Conservation (phyloP, 2,888 invertebrate species). For the Rhagonycha fulva region DNA sequence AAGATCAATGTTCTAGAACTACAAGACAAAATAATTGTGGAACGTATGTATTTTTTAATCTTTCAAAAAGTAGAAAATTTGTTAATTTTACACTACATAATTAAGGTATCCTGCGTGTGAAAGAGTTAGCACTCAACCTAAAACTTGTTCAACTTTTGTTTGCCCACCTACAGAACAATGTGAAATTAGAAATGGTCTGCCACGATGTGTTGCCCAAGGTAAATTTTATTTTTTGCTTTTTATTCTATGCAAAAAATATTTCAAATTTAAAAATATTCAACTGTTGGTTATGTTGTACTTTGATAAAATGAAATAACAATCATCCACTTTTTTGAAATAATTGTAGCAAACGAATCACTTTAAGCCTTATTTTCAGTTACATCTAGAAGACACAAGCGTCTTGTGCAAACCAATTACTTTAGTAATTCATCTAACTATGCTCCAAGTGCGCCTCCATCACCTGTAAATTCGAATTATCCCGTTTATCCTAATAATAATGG, state of each 20-base stretch:
- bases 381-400: neutral
- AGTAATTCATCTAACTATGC: neutral
- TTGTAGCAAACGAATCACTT: neutral
- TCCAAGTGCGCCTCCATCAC: neutral
- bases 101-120: slow-evolving; percentile 52
- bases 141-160: slow-evolving; percentile 48
- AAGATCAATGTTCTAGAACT: slow-evolving; percentile 68
- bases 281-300: neutral
- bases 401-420: neutral
- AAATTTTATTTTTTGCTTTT: neutral
- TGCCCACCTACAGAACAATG: slow-evolving; percentile 53
- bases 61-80: neutral
- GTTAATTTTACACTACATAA: neutral
- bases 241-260: neutral
- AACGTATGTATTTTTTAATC: neutral
- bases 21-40: neutral
- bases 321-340: neutral
- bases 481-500: too few species aligned
- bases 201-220: slow-evolving; percentile 49
- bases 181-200: slow-evolving; percentile 47
- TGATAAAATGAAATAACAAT: too few species aligned
- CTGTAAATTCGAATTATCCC: neutral
- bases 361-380: neutral
- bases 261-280: neutral
- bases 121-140: slow-evolving; percentile 35